Conservation (phyloP, 2,113 vertebrate genomes). For the Martes martes region DNA sequence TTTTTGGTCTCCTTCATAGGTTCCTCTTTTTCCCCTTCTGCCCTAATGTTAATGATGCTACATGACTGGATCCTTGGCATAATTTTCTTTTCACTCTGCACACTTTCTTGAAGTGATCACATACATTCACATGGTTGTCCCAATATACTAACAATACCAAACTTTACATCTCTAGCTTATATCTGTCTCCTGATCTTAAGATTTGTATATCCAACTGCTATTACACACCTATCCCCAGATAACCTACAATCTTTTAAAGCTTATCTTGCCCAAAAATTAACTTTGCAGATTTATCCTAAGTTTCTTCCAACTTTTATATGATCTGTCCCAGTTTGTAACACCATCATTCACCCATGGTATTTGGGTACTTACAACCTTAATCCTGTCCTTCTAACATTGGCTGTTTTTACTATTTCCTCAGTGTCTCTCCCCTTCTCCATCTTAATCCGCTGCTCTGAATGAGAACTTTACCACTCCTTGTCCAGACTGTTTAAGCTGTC, state of each 20-base stretch:
- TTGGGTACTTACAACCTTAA: not conserved
- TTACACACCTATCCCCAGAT: not conserved
- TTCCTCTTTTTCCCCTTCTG: not conserved
- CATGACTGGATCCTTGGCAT: not conserved
- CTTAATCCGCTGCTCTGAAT: not conserved
- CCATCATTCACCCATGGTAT: not conserved
- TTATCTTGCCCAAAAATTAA: not conserved
- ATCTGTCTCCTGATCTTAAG: not conserved
- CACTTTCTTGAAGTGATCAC: not conserved
- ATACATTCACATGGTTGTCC: not conserved
- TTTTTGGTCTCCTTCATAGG: not conserved
- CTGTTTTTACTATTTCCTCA: not conserved
- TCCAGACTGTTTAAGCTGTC: not conserved
- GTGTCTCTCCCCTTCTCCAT: not conserved
- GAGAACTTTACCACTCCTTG: not conserved
- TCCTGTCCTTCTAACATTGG: not conserved
- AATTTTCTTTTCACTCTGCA: not conserved
- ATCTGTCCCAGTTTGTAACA: not conserved
- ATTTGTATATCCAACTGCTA: not conserved
- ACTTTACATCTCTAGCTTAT: not conserved
- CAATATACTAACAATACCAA: not conserved
- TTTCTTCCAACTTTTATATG: not conserved
- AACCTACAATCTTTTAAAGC: not conserved
- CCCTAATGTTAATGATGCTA: not conserved
- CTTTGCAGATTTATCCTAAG: not conserved